phyloP scores from a whole-genome alignment of 2,113 vertebrate genomes.

The Chiloscyllium plagiosum region DNA sequence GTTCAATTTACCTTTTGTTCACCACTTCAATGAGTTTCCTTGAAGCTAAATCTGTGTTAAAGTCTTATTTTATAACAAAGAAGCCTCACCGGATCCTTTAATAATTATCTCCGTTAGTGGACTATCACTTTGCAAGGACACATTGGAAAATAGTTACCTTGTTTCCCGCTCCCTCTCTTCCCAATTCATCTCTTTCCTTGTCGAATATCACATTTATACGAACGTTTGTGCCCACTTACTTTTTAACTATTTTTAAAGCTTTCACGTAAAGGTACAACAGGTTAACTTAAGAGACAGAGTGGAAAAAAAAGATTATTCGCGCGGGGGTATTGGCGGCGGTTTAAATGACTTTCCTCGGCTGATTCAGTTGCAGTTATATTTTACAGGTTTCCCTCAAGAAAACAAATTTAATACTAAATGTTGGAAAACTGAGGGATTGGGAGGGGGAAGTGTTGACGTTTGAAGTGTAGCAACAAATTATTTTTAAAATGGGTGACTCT shows the following conservation, averaged over 20 bases:
- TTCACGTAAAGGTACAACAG: slow-evolving; percentile 8
- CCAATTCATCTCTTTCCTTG: background rate
- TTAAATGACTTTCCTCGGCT: background rate
- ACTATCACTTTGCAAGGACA: slow-evolving; percentile 46
- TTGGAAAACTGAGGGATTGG: background rate
- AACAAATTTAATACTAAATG: background rate
- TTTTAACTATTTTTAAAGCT: background rate
- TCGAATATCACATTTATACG: background rate
- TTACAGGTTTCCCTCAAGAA: background rate
- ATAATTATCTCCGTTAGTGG: slow-evolving; percentile 45
- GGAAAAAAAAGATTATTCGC: background rate
- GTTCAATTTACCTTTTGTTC: slow-evolving; percentile 62
- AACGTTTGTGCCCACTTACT: background rate
- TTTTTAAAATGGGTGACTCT: background rate
- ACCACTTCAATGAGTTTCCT: slow-evolving; percentile 56
- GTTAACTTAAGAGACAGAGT: background rate
- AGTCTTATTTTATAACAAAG: slow-evolving; percentile 60
- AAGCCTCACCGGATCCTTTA: slow-evolving; percentile 55
- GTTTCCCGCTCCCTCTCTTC: background rate
- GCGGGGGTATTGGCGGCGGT: background rate
- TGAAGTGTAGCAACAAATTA: background rate
- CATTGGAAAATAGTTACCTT: slow-evolving; percentile 39
- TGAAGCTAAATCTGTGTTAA: slow-evolving; percentile 52
- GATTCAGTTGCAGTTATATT: background rate
- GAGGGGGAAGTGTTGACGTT: too few relatives aligned